Base-by-base conservation (phyloP, 2,888 invertebrate species). In the Oegoconia quadripuncta region DNA sequence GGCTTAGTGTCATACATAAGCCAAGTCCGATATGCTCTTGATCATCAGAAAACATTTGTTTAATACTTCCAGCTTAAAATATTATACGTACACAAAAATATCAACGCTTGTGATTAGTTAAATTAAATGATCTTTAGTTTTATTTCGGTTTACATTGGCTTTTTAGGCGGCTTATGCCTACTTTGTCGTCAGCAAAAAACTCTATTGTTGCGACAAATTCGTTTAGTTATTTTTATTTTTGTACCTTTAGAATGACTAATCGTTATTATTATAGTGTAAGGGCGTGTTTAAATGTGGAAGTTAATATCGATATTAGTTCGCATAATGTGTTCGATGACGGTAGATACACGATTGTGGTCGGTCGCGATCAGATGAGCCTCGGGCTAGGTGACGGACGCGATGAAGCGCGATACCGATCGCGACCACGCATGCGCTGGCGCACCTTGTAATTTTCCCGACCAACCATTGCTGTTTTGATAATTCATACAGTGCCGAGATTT, bases 1-100 rank as follows among this genome's bases (percentile, higher is more conserved):
- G 74, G 79, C 74, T 87, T 83, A 87, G 68, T 79, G 84, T 83
- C 80, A 74, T 61, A 68, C n/a, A n/a, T n/a, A n/a, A n/a, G 68
- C 64, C 65, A 59, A 63, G 59, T 65, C 53, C 63, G 71, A 72
- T 69, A 59, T 57, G 71, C 53, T 60, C 62, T 65, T 55, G 67
- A 65, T 68, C 64, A 72, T 74, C 64, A 72, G 64, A 74, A 77
- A 80, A 75, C 77, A 70, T 81, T 77, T 77, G 76, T 75, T 74
- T 76, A 74, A 75, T 68, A 59, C 64, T 59, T 59, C 74, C 72
- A 73, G 66, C 61, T 59, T 65, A 57, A 52, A 59, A 63, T 63
- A 72, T 74, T 74, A 77, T 8, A 6, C n/a, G n/a, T 71, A 64
- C 65, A 66, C 35, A 27, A 55, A 59, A 54, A 26, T 29, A 42